Base-by-base conservation (phyloP, 2,797 vertebrate genomes). In the Smutsia temminckii region DNA sequence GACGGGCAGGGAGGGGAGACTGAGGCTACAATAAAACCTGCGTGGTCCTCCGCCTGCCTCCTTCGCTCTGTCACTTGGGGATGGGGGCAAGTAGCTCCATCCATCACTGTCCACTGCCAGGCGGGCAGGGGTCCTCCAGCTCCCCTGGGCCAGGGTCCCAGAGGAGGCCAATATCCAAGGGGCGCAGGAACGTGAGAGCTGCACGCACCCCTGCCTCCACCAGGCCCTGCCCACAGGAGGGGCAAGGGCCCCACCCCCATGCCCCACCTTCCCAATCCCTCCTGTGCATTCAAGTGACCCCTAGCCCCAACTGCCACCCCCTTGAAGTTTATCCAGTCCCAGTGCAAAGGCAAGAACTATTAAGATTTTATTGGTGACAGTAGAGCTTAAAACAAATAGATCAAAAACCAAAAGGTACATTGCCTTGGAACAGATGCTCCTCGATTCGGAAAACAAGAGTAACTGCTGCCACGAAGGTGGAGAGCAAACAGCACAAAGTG, bases 351-450 rank as follows among this genome's bases (percentile, higher is more conserved):
- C 98, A 97, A 98, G 98, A 98, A 98, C 98, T 98, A 98, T 98
- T 98, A 77, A 72, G 87, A 96, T 98, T 98, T 98, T 98, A 96
- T 98, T 98, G 97, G 98, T 98, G 98, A 98, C 98, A 98, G 98
- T 95, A 98, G 97, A 98, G 97, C 98, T 99, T 98, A 98, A 99
- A 99, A 99, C 98, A 98, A 98, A 98, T 97, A 94, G 97, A 98
- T 97, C 98, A 97, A 96, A 96, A 97, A 97, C 97, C 95, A 97
- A 96, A 98, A 95, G 42, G 97, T 97, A 98, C 98, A 98, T 96
- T 97, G 98, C 97, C 97, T 98, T 97, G 98, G 98, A 98, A 98
- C 98, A 97, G 98, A 98, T 97, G 98, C 97, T 94, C 98, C 93
- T 92, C 96, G 94, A 95, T 97, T 98, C 95, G 95, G 94, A 96